These are phyloP conservation scores for Plecotus auritus DNA, from an alignment of 2,113 vertebrate species.

Conservation along the genomic window DNA sequence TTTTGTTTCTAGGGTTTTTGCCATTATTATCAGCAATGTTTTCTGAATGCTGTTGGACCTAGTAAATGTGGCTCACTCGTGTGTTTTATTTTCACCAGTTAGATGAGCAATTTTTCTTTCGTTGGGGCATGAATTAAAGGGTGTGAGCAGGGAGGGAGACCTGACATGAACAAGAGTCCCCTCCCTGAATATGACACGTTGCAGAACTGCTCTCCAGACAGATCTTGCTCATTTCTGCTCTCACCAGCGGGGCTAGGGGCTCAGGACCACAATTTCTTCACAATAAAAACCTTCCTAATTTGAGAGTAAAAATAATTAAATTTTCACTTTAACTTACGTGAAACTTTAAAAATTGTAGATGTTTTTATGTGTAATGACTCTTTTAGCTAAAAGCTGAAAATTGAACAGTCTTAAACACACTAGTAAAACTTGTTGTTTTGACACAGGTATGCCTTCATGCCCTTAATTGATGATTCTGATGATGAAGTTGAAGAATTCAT, in stretches of 20 bases:
- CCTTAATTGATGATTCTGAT: conserved; percentile 91
- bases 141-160: background rate
- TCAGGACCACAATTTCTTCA: background rate
- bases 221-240: background rate
- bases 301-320: background rate
- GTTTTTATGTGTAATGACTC: background rate
- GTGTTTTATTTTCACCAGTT: background rate
- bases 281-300: background rate
- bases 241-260: background rate
- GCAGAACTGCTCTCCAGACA: background rate
- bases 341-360: background rate
- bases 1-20: background rate
- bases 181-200: background rate
- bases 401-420: background rate
- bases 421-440: background rate
- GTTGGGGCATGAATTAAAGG: background rate
- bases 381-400: background rate
- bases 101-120: background rate
- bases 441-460: conserved; percentile 89
- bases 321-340: background rate
- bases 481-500: conserved; percentile 90
- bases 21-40: background rate
- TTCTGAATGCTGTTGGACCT: background rate
- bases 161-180: background rate
- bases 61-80: background rate